These are phyloP conservation scores for Dryobota labecula DNA, from an alignment of 2,888 invertebrate genomes.

Conservation along the genomic window DNA sequence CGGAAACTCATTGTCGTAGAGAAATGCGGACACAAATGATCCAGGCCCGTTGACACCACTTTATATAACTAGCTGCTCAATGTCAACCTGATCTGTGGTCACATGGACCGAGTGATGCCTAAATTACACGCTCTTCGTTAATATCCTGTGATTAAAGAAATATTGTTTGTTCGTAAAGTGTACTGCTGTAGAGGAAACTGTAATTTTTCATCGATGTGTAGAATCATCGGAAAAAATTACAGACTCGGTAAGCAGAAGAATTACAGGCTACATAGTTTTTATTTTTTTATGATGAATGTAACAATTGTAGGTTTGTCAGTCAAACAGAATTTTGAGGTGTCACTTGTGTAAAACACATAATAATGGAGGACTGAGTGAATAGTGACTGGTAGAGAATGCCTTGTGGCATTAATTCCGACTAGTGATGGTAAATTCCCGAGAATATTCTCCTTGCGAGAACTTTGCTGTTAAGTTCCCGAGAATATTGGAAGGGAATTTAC, in stretches of 20 bases:
- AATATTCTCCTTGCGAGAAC: too few species aligned
- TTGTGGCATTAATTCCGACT: too few species aligned
- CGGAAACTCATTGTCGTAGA: conserved; percentile 22
- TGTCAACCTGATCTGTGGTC: conserved; percentile 65
- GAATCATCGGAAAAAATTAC: conserved; percentile 76
- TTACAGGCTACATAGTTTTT: conserved; percentile 49
- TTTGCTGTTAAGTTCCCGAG: too few species aligned
- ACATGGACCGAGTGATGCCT: conserved; percentile 56
- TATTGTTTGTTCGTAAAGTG: conserved; percentile 65
- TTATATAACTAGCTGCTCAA: conserved; percentile 71
- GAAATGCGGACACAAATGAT: conserved; percentile 21
- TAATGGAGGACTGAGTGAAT: neutral
- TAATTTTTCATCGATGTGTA: conserved; percentile 63
- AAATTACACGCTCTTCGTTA: conserved; percentile 71
- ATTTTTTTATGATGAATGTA: conserved; percentile 55
- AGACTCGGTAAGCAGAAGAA: conserved; percentile 55
- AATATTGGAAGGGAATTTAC: too few species aligned
- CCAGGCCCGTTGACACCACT: neutral
- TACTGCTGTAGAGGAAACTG: conserved; percentile 42
- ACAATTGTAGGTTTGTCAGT: conserved; percentile 41
- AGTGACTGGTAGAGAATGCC: neutral
- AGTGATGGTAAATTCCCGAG: too few species aligned
- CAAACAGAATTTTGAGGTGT: conserved; percentile 37
- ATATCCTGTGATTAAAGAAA: conserved; percentile 73
- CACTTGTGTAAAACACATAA: conserved; percentile 28